Conservation (phyloP, 2,888 invertebrate species). For the Netelia melanura region DNA sequence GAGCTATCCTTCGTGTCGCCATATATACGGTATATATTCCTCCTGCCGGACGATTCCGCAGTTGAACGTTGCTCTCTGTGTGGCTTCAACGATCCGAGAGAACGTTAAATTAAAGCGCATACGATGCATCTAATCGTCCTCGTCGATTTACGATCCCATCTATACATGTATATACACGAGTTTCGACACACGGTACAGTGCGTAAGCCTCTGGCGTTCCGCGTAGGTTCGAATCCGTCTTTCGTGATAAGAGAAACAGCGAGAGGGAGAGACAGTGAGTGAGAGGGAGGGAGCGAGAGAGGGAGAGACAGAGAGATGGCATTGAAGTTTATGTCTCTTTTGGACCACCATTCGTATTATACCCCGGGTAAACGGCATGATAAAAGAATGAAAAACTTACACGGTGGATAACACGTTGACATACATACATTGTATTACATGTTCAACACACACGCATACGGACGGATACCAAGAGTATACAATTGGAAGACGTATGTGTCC, state of each 20-base stretch:
- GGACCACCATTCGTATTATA: not conserved
- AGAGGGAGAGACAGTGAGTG: not conserved
- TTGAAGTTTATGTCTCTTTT: not conserved
- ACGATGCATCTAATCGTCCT: slow-evolving; percentile 45
- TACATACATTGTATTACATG: not conserved
- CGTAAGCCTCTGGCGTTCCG: not conserved
- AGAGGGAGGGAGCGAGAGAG: not conserved
- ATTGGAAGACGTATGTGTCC: slow-evolving; percentile 43
- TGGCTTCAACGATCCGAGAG: slow-evolving; percentile 38
- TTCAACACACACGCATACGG: not conserved
- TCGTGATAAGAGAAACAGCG: not conserved
- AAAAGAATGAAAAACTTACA: slow-evolving; percentile 1
- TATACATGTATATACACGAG: not conserved
- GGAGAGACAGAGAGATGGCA: not conserved
- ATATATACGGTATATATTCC: slow-evolving; percentile 2
- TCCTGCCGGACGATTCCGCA: slow-evolving; percentile 38
- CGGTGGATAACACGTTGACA: not conserved
- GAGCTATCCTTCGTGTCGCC: not conserved
- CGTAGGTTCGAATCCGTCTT: not conserved
- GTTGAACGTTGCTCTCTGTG: slow-evolving; percentile 35
- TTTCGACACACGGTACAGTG: not conserved
- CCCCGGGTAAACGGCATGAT: not conserved
- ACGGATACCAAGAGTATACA: slow-evolving; percentile 3
- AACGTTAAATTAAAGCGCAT: slow-evolving; percentile 56
- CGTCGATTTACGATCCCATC: slow-evolving; percentile 25